phyloP scores from a whole-genome alignment of 2,797 vertebrate species.

The Sitta carolinensis region DNA sequence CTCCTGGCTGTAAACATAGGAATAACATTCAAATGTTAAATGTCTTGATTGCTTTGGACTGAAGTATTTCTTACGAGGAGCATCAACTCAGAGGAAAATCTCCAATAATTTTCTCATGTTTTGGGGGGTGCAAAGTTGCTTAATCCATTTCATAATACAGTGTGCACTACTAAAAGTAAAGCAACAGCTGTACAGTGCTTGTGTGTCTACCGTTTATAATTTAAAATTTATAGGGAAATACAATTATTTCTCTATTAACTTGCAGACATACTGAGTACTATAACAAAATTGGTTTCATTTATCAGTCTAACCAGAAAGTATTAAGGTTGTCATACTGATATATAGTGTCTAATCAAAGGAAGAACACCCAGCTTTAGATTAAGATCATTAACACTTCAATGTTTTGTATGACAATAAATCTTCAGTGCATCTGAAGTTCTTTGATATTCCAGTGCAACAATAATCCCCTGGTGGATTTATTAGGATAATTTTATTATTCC shows the following conservation, averaged over 20 bases:
- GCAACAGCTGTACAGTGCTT: neutral
- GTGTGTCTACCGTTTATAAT: neutral
- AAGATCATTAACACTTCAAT: slow-evolving; percentile 53
- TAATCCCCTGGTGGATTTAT: slow-evolving; percentile 66
- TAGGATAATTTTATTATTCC: slow-evolving; percentile 60
- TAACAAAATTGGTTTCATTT: slow-evolving; percentile 66
- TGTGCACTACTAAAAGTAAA: neutral
- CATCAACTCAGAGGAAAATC: neutral
- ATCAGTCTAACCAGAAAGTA: slow-evolving; percentile 54
- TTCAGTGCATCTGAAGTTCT: slow-evolving; percentile 49
- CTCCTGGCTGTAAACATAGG: neutral
- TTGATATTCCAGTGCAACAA: slow-evolving; percentile 64
- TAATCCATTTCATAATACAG: neutral
- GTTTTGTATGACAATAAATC: slow-evolving; percentile 62
- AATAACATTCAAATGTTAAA: neutral
- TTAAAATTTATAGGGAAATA: slow-evolving; percentile 36
- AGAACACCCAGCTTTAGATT: slow-evolving; percentile 55
- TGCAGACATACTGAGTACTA: slow-evolving; percentile 28
- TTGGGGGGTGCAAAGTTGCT: neutral
- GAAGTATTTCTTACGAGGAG: neutral
- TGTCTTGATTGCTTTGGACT: neutral
- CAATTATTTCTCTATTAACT: slow-evolving; percentile 57
- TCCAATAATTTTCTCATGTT: neutral
- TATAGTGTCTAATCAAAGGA: slow-evolving; percentile 59
- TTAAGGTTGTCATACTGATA: slow-evolving; percentile 65